Evolutionary conservation across 2,888 invertebrate species (phyloP).

Genomic region (Nephrotoma guestfalica): DNA sequence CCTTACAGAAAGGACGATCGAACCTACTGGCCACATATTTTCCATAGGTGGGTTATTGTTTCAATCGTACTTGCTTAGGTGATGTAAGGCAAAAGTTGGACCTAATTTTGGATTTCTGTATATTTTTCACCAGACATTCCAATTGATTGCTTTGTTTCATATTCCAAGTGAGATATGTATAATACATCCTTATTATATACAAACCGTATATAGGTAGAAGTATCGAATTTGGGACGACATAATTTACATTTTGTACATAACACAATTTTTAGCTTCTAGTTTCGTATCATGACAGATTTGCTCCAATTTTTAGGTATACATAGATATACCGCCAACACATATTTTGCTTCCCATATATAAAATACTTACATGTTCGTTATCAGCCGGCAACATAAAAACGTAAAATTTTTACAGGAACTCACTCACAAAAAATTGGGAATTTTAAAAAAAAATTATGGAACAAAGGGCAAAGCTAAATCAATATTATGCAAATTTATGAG

Average conservation of each 20-base stretch:
- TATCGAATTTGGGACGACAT: neutral
- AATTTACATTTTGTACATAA: neutral
- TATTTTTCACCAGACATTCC: no score
- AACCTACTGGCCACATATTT: no score
- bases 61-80: no score
- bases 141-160: no score
- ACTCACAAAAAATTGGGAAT: neutral
- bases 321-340: neutral
- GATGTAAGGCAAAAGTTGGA: no score
- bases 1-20: no score
- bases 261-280: neutral
- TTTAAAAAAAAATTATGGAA: neutral
- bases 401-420: neutral
- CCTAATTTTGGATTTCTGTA: no score
- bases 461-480: neutral
- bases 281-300: neutral
- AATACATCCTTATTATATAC: no score
- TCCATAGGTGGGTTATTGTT: no score
- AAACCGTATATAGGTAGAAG: neutral
- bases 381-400: neutral
- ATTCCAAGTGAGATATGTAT: no score
- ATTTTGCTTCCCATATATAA: neutral
- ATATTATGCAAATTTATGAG: neutral
- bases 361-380: neutral
- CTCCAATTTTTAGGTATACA: neutral